These are phyloP conservation scores for Gorsachius goisagi DNA, from an alignment of 2,113 vertebrate genomes.

Conservation along the genomic window DNA sequence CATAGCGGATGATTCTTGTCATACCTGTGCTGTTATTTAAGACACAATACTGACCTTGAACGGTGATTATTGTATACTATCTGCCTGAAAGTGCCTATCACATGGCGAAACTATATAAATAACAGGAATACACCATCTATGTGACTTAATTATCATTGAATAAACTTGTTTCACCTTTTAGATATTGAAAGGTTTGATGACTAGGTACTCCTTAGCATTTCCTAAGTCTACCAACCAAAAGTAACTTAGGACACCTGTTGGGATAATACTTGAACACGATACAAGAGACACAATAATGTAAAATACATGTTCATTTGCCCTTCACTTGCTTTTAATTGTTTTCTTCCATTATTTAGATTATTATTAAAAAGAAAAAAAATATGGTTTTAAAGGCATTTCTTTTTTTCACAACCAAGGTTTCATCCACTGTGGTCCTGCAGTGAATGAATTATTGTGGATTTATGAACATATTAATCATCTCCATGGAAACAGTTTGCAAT, in stretches of 20 bases:
- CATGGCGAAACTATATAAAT: neutral
- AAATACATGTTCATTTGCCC: neutral
- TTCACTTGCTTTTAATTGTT: neutral
- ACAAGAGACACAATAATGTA: neutral
- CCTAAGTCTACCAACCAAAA: neutral
- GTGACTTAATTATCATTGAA: neutral
- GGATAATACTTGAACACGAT: neutral
- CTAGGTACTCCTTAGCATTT: neutral
- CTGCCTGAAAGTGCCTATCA: neutral
- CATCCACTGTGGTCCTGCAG: neutral
- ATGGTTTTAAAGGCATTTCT: neutral
- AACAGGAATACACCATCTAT: neutral
- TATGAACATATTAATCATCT: constrained; percentile 63
- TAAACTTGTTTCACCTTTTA: neutral
- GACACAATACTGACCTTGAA: neutral
- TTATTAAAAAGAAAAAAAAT: neutral
- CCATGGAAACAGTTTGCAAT: constrained; percentile 56
- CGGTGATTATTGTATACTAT: neutral
- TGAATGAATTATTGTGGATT: constrained; percentile 45
- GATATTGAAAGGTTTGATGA: neutral
- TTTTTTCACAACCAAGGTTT: neutral
- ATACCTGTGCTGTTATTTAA: neutral
- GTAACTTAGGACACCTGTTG: neutral
- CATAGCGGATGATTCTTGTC: neutral
- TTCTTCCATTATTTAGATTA: neutral